These are phyloP conservation scores for Pseudorhombus dupliciocellatus DNA, from an alignment of 2,113 vertebrate species.

Conservation along the genomic window DNA sequence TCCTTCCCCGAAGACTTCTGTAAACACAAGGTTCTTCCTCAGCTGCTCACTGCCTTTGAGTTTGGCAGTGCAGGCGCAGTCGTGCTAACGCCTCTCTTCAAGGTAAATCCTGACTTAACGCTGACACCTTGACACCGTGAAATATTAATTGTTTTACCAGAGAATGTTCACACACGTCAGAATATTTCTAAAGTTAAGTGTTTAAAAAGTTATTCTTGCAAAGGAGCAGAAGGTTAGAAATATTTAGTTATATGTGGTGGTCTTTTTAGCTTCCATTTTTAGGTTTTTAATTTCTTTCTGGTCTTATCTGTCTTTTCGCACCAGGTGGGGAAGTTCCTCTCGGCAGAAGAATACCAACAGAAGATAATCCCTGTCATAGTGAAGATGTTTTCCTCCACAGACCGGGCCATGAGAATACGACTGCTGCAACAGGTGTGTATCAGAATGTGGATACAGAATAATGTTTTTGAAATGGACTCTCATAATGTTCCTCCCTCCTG, in stretches of 20 bases:
- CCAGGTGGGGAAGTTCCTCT: slow-evolving; percentile 91
- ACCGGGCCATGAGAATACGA: slow-evolving; percentile 93
- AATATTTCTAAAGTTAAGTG: background rate
- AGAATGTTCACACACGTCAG: background rate
- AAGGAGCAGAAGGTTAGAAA: background rate
- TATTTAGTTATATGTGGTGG: background rate
- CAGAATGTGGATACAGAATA: no score
- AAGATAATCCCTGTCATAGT: slow-evolving; percentile 93
- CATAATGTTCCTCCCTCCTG: background rate
- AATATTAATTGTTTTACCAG: background rate
- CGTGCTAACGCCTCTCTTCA: slow-evolving; percentile 91
- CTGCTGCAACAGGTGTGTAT: slow-evolving; percentile 88
- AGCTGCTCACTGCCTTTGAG: slow-evolving; percentile 90
- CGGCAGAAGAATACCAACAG: slow-evolving; percentile 90
- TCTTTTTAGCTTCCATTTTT: background rate
- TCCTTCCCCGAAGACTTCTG: slow-evolving; percentile 92
- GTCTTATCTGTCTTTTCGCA: background rate
- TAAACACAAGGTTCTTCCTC: slow-evolving; percentile 92
- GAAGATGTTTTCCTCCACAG: slow-evolving; percentile 95
- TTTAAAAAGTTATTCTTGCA: background rate
- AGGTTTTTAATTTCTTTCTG: background rate
- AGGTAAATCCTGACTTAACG: slow-evolving; percentile 76
- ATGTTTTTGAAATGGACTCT: no score
- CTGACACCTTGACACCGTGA: background rate
- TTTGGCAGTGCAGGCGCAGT: slow-evolving; percentile 90